phyloP scores from a whole-genome alignment of 2,797 vertebrate species.

The Sciurus carolinensis region DNA sequence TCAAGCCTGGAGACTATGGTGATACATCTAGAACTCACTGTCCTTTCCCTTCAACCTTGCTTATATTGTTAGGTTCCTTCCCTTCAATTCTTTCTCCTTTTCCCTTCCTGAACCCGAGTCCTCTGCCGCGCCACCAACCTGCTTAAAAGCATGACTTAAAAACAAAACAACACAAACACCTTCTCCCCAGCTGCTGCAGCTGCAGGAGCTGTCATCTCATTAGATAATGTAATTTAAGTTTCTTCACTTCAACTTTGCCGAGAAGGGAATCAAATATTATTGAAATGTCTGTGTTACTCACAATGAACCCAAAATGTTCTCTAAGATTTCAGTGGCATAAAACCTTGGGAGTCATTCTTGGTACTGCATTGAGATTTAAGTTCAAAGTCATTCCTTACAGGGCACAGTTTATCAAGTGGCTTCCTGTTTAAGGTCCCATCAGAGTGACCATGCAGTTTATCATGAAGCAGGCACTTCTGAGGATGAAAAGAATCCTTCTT shows the following conservation, averaged over 20 bases:
- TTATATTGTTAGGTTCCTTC: neutral
- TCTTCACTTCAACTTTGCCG: neutral
- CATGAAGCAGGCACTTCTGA: neutral
- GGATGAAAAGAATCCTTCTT: neutral
- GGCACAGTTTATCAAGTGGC: neutral
- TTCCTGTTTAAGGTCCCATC: neutral
- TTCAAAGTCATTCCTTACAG: neutral
- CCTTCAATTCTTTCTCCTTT: neutral
- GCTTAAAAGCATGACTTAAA: neutral
- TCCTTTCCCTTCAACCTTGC: neutral
- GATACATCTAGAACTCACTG: neutral
- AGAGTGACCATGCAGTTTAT: neutral
- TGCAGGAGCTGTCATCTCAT: slow-evolving; percentile 39
- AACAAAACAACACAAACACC: slow-evolving; percentile 7
- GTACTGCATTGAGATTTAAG: neutral
- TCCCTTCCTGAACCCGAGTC: neutral
- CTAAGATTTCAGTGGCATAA: neutral
- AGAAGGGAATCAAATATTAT: slow-evolving; percentile 28
- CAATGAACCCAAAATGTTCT: neutral
- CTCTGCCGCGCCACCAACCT: neutral
- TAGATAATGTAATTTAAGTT: slow-evolving; percentile 52
- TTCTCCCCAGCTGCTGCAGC: slow-evolving; percentile 8
- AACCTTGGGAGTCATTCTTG: neutral
- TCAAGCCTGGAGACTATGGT: neutral
- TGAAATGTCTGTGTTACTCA: slow-evolving; percentile 46